These are phyloP conservation scores for Chymomyza fuscimana DNA, from an alignment of 2,888 invertebrate genomes.

Conservation along the genomic window DNA sequence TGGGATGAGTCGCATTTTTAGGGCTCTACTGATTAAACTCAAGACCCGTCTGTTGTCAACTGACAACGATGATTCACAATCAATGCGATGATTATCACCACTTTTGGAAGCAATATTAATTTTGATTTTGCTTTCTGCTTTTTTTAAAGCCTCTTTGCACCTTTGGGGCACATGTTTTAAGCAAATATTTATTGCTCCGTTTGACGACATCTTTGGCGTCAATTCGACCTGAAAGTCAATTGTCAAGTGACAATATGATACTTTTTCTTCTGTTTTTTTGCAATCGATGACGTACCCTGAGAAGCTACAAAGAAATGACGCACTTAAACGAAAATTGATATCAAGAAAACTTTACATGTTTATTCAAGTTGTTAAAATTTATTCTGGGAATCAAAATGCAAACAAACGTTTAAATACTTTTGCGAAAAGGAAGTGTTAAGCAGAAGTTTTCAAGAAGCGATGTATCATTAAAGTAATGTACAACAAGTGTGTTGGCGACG, in stretches of 20 bases:
- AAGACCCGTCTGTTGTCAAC: not conserved
- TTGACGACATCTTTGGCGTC: not conserved
- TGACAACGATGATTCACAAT: not conserved
- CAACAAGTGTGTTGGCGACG: not conserved
- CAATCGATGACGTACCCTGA: not conserved
- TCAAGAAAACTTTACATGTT: not conserved
- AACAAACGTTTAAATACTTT: not conserved
- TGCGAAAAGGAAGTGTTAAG: not conserved
- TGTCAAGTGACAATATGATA: not conserved
- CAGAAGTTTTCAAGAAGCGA: not conserved
- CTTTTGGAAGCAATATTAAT: not conserved
- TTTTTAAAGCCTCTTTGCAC: not conserved
- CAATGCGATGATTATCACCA: not conserved
- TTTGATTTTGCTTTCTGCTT: not conserved
- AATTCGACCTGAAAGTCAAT: not conserved
- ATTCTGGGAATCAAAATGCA: not conserved
- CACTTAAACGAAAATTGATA: not conserved
- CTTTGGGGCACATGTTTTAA: not conserved
- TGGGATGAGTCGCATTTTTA: not conserved
- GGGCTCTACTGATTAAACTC: not conserved
- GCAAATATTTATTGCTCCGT: constrained; percentile 7
- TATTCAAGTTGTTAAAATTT: not conserved
- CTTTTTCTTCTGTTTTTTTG: not conserved
- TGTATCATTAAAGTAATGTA: not conserved
- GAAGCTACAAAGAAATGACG: not conserved